Base-by-base conservation (phyloP, 64 coral and sea anemone genomes). In the Stylophora pistillata region DNA sequence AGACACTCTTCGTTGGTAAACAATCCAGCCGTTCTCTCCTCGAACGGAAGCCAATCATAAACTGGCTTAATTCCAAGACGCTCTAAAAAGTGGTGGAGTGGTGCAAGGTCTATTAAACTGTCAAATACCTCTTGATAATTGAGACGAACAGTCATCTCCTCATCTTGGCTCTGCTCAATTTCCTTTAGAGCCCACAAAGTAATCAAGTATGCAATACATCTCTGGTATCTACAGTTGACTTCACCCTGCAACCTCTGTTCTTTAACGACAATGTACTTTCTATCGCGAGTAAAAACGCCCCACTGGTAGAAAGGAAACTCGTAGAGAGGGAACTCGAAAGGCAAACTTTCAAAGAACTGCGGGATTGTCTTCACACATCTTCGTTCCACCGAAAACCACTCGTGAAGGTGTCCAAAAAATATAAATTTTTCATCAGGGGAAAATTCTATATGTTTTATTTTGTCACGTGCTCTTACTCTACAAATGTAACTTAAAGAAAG, bases 231-330 rank as follows among this genome's bases (percentile, higher is more conserved):
- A 58, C 10, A 1, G 33, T 2, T 62, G 2, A 3, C 26, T 0
- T 29, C 2, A 0, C 20, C 13, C 52, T 25, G 61, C 71, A 92
- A 70, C 25, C 74, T 73, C 10, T 58, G 18, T 53, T n/a, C 5
- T 23, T 60, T 71, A 12, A 90, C 23, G 7, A 82, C 28, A 12
- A 85, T 15, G 71, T 61, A 76, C 10, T 81, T 15, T 15, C 79
- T 55, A 75, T 76, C 79, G 54, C 16, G 15, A 21, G 60, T 23
- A 91, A 85, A 85, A 28, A 55, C 60, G 6, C 71, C 71, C 80
- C 53, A 76, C 21, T 16, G 17, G 31, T 53, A 90, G 9, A 5
- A 11, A 15, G 61, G n/a, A 29, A 41, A 4, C 5, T 70, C 31
- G 15, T 85, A 34, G 21, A 89, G 13, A 73, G n/a, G n/a, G n/a